phyloP scores from a whole-genome alignment of 1,140 invertebrate genomes.

The Carposina sasakii region DNA sequence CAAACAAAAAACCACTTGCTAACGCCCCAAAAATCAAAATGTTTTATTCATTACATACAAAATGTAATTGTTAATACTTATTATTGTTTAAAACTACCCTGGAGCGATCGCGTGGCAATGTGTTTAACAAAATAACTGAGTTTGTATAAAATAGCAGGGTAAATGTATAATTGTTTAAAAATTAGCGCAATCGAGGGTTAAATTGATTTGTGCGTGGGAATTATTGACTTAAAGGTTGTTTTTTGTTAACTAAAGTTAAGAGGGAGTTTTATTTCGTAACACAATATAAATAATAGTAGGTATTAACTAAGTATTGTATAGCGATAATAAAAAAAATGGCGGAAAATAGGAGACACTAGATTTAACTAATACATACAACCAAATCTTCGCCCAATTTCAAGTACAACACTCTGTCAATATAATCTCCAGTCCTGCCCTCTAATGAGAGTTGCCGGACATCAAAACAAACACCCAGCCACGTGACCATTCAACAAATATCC shows the following conservation, averaged over 20 bases:
- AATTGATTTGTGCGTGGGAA: conserved; percentile 39
- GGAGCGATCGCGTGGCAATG: conserved; percentile 46
- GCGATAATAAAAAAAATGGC: too few species aligned
- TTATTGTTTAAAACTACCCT: conserved; percentile 37
- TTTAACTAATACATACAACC: too few species aligned
- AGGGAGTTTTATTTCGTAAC: too few species aligned
- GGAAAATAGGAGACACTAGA: too few species aligned
- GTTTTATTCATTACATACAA: conserved; percentile 49
- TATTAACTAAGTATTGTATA: too few species aligned
- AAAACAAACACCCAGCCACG: conserved; percentile 61
- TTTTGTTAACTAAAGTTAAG: conserved; percentile 11
- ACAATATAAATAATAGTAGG: too few species aligned
- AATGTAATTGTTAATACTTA: conserved; percentile 42
- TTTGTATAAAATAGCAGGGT: conserved; percentile 19
- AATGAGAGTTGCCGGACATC: too few species aligned
- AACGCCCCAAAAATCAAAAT: conserved; percentile 24
- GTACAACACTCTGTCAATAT: too few species aligned
- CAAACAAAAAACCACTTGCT: too few species aligned
- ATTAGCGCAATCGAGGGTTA: conserved; percentile 42
- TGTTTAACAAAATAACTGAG: conserved; percentile 45
- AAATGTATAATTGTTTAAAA: conserved; percentile 45
- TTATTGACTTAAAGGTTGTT: conserved; percentile 17
- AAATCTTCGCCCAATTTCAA: too few species aligned
- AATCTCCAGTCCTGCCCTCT: too few species aligned
- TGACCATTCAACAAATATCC: conserved; percentile 44